Evolutionary conservation across 2,888 invertebrate genomes (phyloP), one percentile per base, ranked within the genome.

Genomic region (Microchrysa polita): DNA sequence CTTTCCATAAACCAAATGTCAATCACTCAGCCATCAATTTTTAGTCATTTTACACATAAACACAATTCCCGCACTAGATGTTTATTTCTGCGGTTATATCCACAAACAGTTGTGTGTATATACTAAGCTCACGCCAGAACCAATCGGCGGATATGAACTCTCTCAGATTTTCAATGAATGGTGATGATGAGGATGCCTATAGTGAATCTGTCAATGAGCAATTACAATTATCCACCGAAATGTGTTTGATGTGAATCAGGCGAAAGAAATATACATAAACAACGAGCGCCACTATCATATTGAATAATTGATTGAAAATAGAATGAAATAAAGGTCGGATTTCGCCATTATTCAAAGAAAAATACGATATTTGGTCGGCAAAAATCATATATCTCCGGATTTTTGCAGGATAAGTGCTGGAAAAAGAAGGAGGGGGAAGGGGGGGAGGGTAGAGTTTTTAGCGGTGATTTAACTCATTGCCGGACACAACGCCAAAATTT

Each of bases 201-300:
- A 67, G 67, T 67, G 67, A 52, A 67, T 52, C 67, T 67, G 67
- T 67, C 67, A 67, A 27, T 67, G 53, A 27, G 67, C 67, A 53
- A 67, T 67, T 27, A 27, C 53, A 67, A 67, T 67, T 52, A 67
- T 16, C 65, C 44, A 67, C n/a, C n/a, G n/a, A 59, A 67, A 67
- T 53, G 52, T 67, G 52, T 67, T 67, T 53, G 27, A 22, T 22
- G 5, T 14, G 67, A 67, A 52, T 23, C 23, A n/a, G 20, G 48
- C 34, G 53, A 44, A 2, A 48, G 67, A 34, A 34, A 53, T 27
- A 16, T 67, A 67, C 52, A 67, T 67, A 67, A 67, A 67, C 67
- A 67, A 22, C 18, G 40, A 44, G 10, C 12, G 18, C 18, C n/a
- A 63, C 63, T 27, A 23, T 57, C 10, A 2, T 12, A 18, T 59